Percentiles rank a stretch among this genome's conserved stretches.
Evolutionary conservation across 2,113 vertebrate species (phyloP).

Genomic region (Drymodes brunneopygia): DNA sequence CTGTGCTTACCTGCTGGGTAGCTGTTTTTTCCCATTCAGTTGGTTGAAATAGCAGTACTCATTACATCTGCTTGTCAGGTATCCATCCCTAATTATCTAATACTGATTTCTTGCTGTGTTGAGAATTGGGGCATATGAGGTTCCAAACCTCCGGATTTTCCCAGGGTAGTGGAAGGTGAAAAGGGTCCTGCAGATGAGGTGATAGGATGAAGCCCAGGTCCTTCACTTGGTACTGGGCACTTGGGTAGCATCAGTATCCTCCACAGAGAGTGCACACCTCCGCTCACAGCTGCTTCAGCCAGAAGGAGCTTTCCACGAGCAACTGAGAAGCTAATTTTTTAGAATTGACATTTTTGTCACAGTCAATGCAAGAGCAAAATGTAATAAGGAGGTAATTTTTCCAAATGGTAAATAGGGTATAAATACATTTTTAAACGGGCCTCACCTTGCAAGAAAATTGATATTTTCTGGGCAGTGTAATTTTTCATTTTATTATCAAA

Average conservation of each 20-base stretch:
- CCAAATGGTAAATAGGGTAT: slow-evolving; percentile 58
- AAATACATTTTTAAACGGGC: slow-evolving; percentile 51
- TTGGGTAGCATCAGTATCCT: background rate
- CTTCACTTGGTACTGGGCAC: background rate
- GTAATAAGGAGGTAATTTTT: slow-evolving; percentile 59
- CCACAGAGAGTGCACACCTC: background rate
- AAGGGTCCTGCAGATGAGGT: background rate
- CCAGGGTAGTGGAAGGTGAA: background rate
- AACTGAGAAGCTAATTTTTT: slow-evolving; percentile 11
- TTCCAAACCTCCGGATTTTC: background rate
- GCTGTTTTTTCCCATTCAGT: slow-evolving; percentile 28
- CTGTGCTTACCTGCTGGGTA: slow-evolving; percentile 38
- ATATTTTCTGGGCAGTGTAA: slow-evolving; percentile 57
- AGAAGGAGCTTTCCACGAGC: background rate
- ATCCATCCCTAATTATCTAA: slow-evolving; percentile 38
- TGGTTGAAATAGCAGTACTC: slow-evolving; percentile 6
- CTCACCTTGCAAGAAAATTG: slow-evolving; percentile 62
- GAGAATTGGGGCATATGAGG: background rate
- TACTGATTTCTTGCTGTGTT: background rate
- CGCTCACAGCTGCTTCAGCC: background rate
- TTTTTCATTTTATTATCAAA: slow-evolving; percentile 65
- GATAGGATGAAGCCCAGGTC: background rate
- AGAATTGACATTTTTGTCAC: slow-evolving; percentile 55
- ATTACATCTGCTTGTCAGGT: slow-evolving; percentile 39
- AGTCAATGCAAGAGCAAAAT: slow-evolving; percentile 34